Evolutionary conservation across 1,140 invertebrate species (phyloP), one percentile per base, ranked within the genome.

Genomic region (Coelopa frigida): DNA sequence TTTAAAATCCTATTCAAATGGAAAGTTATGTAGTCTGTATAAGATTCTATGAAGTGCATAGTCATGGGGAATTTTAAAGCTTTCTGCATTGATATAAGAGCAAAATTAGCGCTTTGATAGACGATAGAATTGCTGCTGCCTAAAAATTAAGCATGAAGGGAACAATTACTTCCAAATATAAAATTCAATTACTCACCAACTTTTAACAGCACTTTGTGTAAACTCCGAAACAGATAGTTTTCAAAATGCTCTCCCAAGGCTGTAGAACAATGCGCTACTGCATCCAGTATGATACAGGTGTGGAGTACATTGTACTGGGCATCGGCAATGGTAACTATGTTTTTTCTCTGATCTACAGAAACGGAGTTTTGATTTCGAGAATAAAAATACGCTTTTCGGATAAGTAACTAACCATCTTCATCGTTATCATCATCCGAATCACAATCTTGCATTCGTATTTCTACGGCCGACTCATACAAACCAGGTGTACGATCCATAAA

Each of bases 21-120:
- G 49, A 76, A 76, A 5, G 74, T 72, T 21, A 79, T 64, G 37
- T 78, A 79, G 55, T 79, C 77, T 2, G 76, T 65, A 46, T 78
- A 78, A 2, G 54, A 53, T 47, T 66, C 59, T 27, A 80, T 55
- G 3, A 80, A 63, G 29, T 72, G 61, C 5, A 67, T 58, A 0
- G 75, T 61, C 12, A 65, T 58, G 12, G 59, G 46, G 29, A 68
- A 61, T 10, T 65, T 63, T 20, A 71, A 59, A 0, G 74, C 64
- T 39, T 70, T 48, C 20, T 75, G 72, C 44, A 79, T 70, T 18
- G 62, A 63, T n/a, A 70, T 54, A 4, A 78, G 62, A 23, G 73
- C 54, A 43, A 59, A 68, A 7, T 43, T 53, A 6, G 59, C 61
- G 22, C 61, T 58, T 27, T 59, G 48, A 27, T 65, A 57, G 3